Base-by-base conservation (phyloP, 1,140 invertebrate species). In the Holcopasites calliopsidis region DNA sequence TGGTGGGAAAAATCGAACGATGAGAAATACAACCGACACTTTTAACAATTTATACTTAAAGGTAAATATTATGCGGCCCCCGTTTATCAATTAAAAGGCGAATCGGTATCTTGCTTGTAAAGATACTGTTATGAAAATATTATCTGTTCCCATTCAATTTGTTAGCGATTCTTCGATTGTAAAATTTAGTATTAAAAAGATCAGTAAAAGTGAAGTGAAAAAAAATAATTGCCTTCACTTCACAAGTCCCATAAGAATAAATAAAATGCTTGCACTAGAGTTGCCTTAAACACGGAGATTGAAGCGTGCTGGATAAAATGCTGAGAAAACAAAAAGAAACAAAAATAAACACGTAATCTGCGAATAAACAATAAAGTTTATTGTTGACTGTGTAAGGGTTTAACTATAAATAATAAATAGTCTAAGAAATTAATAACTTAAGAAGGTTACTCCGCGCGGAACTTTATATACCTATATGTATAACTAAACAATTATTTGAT, bases 341-440 rank as follows among this genome's bases (percentile, higher is more conserved):
- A 42, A 26, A 60, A 70, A 21, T 35, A 70, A 70, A 70, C 68
- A 60, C 26, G 26, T 57, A 11, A 23, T 70, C 21, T 60, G 54
- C 31, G 31, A 47, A 54, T 68, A 68, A 57, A 70, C 54, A n/a
- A 13, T 47, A 26, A 16, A 70, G 66, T 58, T 70, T 70, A 70
- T 70, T 70, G 40, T 54, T 44, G 54, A 58, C 40, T 70, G 58
- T 33, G 40, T 58, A 35, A 23, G 26, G 18, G 8, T 47, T 47
- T 62, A 70, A 49, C 54, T 49, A 70, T 60, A 70, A 70, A 60
- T 70, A 70, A 70, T 70, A 70, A 70, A 70, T 70, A 70, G 10
- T 49, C 42, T 26, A 60, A 49, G 40, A 26, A 49, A 35, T 47
- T 60, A 70, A 70, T 70, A 70, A 70, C 68, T 70, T 70, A 70